Evolutionary conservation across 2,888 invertebrate species (phyloP).

Genomic region (Rotaria sp.): DNA sequence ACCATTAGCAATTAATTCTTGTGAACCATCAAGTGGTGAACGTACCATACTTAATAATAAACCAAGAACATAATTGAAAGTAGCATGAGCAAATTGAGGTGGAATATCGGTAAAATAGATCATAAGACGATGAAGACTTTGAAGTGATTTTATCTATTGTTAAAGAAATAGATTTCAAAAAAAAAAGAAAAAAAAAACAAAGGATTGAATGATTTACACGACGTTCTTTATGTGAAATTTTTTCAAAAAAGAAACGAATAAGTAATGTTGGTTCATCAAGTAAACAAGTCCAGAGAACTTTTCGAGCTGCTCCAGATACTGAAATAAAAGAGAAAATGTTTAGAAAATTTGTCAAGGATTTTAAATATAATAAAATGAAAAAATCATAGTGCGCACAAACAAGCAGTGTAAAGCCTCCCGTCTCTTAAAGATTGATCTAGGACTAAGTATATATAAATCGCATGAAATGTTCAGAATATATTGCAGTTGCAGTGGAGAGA

Average conservation of each 20-base stretch:
- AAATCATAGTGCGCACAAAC: no score
- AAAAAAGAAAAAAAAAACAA: not conserved
- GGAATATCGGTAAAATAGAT: conserved; percentile 84
- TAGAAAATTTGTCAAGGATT: not conserved
- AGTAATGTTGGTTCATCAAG: conserved; percentile 95
- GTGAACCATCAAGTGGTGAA: conserved; percentile 87
- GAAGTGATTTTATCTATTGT: conserved; percentile 77
- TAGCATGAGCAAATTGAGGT: conserved; percentile 84
- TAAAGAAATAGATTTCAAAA: not conserved
- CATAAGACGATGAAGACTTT: conserved; percentile 78
- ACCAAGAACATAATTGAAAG: conserved; percentile 67
- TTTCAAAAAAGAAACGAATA: conserved; percentile 85
- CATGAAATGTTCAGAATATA: no score
- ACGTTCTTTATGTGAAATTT: conserved; percentile 58
- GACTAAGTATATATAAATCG: no score
- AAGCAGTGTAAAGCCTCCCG: no score
- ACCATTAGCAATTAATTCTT: conserved; percentile 85
- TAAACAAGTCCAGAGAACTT: conserved; percentile 92
- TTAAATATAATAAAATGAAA: no score
- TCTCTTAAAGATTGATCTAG: no score
- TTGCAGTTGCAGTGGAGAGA: no score
- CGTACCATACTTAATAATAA: conserved; percentile 85
- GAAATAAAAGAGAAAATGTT: conserved; percentile 49
- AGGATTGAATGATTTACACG: not conserved
- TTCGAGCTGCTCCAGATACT: conserved; percentile 93